phyloP scores from a whole-genome alignment of 2,797 vertebrate species.

The Periophthalmus magnuspinnatus region DNA sequence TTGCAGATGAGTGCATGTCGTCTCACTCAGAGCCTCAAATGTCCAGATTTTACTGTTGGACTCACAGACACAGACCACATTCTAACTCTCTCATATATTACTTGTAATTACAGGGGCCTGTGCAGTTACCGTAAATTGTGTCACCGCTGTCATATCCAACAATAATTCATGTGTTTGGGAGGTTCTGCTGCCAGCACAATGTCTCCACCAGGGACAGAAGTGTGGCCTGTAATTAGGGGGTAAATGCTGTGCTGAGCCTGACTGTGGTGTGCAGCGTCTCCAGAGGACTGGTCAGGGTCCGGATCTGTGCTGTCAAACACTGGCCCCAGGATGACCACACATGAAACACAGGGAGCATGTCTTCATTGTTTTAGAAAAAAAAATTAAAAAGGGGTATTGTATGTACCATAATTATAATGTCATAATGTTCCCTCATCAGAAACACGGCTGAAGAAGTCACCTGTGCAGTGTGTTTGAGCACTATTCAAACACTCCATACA shows the following conservation, averaged over 20 bases:
- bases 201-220: conserved; percentile 81
- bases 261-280: conserved; percentile 80
- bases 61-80: background rate
- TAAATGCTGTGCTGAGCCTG: conserved; percentile 83
- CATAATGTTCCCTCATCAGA: background rate
- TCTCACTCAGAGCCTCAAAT: background rate
- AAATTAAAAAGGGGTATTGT: background rate
- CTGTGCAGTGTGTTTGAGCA: background rate
- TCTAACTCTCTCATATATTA: background rate
- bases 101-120: conserved; percentile 6
- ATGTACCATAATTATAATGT: background rate
- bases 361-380: conserved; percentile 15
- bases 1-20: too few relatives aligned
- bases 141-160: conserved; percentile 34
- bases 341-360: conserved; percentile 60
- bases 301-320: conserved; percentile 76
- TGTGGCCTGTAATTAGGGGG: conserved; percentile 82
- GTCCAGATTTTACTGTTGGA: background rate
- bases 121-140: background rate
- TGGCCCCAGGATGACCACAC: conserved; percentile 78
- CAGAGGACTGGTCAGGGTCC: conserved; percentile 81
- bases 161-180: conserved; percentile 21
- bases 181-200: conserved; percentile 62
- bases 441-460: background rate
- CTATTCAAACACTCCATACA: too few relatives aligned